Conservation (phyloP, 1,140 invertebrate genomes). For the Pseudomyrmex pallidus region DNA sequence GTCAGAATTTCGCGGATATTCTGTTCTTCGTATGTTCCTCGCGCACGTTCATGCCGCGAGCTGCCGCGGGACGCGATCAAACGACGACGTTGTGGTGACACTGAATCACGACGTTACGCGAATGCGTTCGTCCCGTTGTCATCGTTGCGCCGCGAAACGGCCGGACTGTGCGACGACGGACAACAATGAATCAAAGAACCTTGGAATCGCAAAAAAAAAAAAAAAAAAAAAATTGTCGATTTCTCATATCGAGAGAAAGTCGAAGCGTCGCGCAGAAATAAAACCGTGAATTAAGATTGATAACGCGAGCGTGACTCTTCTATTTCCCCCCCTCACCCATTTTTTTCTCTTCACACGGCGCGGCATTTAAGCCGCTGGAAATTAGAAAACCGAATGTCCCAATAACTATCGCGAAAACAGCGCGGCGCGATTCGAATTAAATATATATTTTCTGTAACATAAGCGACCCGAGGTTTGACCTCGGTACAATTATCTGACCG, state of each 20-base stretch:
- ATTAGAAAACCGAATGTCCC: slow-evolving; percentile 1
- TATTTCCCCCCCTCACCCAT: not conserved
- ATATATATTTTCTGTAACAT: slow-evolving; percentile 13
- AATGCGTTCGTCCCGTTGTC: slow-evolving; percentile 4
- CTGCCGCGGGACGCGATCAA: not conserved
- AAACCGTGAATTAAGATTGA: slow-evolving; percentile 1
- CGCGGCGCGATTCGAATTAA: not conserved
- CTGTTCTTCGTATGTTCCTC: not conserved
- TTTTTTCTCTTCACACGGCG: not conserved
- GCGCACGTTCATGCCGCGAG: not conserved
- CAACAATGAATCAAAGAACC: slow-evolving; percentile 28
- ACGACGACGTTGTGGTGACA: not conserved
- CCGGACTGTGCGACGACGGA: not conserved
- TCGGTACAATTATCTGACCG: slow-evolving; percentile 47
- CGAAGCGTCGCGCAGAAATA: slow-evolving; percentile 12
- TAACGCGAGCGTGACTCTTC: not conserved
- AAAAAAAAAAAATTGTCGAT: not conserved
- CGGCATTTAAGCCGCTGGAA: not conserved
- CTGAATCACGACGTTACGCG: not conserved
- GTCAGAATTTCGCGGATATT: not conserved
- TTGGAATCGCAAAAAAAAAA: not conserved
- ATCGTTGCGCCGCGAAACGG: not conserved
- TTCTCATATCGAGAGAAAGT: not conserved
- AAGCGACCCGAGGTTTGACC: slow-evolving; percentile 18
- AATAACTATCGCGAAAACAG: not conserved